These are phyloP conservation scores for Helicoverpa armigera DNA, from an alignment of 1,140 invertebrate species.

Conservation along the genomic window DNA sequence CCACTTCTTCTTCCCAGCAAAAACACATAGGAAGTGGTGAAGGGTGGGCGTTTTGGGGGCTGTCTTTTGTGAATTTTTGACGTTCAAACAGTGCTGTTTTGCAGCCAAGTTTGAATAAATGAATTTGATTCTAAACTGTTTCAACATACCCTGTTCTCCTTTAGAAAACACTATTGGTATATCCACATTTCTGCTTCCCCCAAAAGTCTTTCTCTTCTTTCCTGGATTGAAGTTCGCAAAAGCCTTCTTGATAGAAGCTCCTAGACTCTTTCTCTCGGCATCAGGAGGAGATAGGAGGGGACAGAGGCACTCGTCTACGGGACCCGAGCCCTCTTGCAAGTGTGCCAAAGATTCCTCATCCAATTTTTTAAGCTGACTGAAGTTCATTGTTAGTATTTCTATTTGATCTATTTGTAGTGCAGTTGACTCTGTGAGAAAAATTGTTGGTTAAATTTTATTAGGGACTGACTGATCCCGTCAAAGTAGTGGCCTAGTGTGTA, in stretches of 20 bases:
- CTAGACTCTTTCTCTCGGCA: conserved; percentile 47
- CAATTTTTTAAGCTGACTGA: conserved; percentile 59
- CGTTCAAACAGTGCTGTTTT: no score
- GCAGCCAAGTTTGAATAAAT: no score
- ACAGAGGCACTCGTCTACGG: conserved; percentile 63
- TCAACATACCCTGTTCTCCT: conserved; percentile 23
- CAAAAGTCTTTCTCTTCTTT: conserved; percentile 36
- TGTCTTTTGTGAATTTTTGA: no score
- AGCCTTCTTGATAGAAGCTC: conserved; percentile 58
- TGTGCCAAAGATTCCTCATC: conserved; percentile 61
- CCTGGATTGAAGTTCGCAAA: conserved; percentile 43
- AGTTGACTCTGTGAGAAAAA: not conserved
- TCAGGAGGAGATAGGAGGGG: conserved; percentile 50
- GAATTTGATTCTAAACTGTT: no score
- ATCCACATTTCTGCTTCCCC: not conserved
- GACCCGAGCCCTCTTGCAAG: conserved; percentile 59
- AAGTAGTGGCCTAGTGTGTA: no score
- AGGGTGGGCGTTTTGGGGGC: no score
- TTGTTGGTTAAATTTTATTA: no score
- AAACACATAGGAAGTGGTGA: no score
- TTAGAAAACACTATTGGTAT: conserved; percentile 33
- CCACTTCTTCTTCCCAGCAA: no score
- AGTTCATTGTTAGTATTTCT: conserved; percentile 43
- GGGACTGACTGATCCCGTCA: no score
- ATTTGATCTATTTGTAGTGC: not conserved